Conservation (phyloP, 1,140 invertebrate species). For the Drosophila azteca region DNA sequence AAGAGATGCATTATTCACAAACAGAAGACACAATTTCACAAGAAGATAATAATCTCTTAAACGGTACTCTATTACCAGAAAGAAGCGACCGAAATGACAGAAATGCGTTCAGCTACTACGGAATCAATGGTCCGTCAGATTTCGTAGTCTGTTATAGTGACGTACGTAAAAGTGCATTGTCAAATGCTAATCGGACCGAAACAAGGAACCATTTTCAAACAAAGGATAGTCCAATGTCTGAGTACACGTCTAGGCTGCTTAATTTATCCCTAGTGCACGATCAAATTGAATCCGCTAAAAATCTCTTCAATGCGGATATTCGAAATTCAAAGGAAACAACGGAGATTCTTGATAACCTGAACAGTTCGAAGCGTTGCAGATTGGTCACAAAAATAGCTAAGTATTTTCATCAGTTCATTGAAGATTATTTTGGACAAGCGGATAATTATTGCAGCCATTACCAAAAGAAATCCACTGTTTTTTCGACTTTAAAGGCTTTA, state of each 20-base stretch:
- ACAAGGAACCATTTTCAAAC: background rate
- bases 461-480: constrained; percentile 40
- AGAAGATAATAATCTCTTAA: background rate
- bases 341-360: constrained; percentile 17
- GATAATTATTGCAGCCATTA: background rate
- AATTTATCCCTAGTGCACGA: constrained; percentile 6
- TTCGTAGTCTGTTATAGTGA: constrained; percentile 20
- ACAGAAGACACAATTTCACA: background rate
- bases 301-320: constrained; percentile 3
- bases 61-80: background rate
- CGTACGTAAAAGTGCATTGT: background rate
- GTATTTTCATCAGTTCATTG: constrained; percentile 31
- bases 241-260: constrained; percentile 31
- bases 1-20: constrained; percentile 11
- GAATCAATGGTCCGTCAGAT: constrained; percentile 23
- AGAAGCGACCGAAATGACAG: constrained; percentile 14
- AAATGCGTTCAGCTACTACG: constrained; percentile 45
- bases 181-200: background rate
- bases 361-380: constrained; percentile 35
- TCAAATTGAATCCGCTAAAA: constrained; percentile 11
- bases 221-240: constrained; percentile 20
- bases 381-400: constrained; percentile 11
- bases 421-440: constrained; percentile 35
- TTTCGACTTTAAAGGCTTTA: constrained; percentile 20
- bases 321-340: background rate